These are phyloP conservation scores for Podilymbus podiceps DNA, from an alignment of 2,113 vertebrate species.

Conservation along the genomic window DNA sequence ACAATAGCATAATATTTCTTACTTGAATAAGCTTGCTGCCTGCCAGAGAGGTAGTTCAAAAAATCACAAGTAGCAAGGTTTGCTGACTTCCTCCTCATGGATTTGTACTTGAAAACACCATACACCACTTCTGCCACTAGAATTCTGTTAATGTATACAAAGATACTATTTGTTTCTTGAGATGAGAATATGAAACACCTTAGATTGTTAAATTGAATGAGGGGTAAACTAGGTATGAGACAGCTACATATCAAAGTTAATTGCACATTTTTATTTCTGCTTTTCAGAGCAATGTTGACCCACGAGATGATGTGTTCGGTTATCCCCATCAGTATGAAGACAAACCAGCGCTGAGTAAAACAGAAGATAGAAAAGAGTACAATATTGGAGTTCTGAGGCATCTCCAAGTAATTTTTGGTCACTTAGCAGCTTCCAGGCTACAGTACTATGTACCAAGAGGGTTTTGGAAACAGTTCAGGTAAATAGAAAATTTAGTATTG, in stretches of 20 bases:
- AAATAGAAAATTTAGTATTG: slow-evolving; percentile 9
- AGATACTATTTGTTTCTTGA: background rate
- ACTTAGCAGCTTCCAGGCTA: slow-evolving; percentile 93
- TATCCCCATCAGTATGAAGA: slow-evolving; percentile 98
- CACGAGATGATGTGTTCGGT: slow-evolving; percentile 96
- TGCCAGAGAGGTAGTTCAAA: background rate
- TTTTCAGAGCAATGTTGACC: slow-evolving; percentile 93
- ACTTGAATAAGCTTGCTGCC: background rate
- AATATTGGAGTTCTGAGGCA: slow-evolving; percentile 98
- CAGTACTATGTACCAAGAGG: slow-evolving; percentile 98
- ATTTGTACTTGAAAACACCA: background rate
- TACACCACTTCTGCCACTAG: background rate
- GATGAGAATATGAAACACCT: background rate
- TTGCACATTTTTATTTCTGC: background rate
- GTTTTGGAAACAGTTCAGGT: slow-evolving; percentile 99
- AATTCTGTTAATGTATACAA: background rate
- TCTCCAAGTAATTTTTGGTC: slow-evolving; percentile 97
- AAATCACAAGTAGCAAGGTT: background rate
- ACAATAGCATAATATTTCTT: background rate
- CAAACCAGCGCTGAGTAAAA: slow-evolving; percentile 91
- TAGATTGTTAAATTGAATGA: background rate
- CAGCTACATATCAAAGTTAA: background rate
- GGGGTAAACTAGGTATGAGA: background rate
- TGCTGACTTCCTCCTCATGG: background rate
- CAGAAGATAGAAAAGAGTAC: slow-evolving; percentile 98